Evolutionary conservation across 2,797 vertebrate genomes (phyloP), one percentile per base, ranked within the genome.

Genomic region (Oreochromis grahami): DNA sequence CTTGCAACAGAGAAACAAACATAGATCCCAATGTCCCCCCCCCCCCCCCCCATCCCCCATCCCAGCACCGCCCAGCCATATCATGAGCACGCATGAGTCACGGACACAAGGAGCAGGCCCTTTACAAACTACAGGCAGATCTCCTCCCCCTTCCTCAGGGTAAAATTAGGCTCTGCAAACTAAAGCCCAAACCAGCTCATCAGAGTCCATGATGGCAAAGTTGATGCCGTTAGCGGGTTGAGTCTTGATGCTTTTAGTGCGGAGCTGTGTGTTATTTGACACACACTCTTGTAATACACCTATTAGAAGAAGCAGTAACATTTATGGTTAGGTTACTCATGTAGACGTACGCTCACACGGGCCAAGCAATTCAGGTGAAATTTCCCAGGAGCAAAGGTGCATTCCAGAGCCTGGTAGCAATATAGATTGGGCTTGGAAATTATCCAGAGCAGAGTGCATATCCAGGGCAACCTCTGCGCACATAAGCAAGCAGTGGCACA

Each of bases 341-440:
- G 81, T 36, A 60, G 52, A 76, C 58, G 51, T 79, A 77, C 43
- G 60, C 52, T 48, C n/a, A 84, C 77, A 84, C 7, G 26, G 84
- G 65, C 32, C 88, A 65, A 93, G 88, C 92, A 55, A 87, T 88
- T 93, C 91, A 93, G 92, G 93, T 94, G 91, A 94, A 84, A 91
- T 93, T 94, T 94, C 87, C 90, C 92, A 90, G 91, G 94, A 90
- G 93, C 93, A 95, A 95, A 96, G 95, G 93, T 96, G 55, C 93
- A 94, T 94, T 95, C 92, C 89, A 87, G 53, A 87, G 88, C 72
- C 89, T 91, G 92, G 89, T 88, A 86, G 92, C 55, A 82, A 93
- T 93, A 93, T 89, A 91, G 90, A 94, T 90, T 92, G 85, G 90
- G 92, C 86, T 90, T 94, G 91, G 91, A 94, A 91, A 89, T 84